These are phyloP conservation scores for Pogonomyrmex californicus DNA, from an alignment of 1,140 invertebrate genomes.

Conservation along the genomic window DNA sequence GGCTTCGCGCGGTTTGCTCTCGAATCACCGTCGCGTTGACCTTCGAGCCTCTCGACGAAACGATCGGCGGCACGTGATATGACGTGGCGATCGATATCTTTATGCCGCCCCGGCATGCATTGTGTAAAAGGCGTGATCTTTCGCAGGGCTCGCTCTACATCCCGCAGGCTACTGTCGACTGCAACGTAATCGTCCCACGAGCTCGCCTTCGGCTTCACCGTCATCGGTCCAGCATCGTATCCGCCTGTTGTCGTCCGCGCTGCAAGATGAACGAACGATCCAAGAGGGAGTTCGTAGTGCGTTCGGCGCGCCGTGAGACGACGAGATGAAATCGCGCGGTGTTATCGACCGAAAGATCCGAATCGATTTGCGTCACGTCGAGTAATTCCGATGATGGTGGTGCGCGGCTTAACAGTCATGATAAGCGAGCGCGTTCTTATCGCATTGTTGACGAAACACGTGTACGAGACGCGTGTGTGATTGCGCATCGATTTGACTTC, in stretches of 20 bases:
- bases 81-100: conserved; percentile 44
- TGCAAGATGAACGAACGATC: conserved; percentile 31
- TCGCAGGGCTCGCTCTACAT: conserved; percentile 33
- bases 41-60: conserved; percentile 12
- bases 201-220: background rate
- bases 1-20: background rate
- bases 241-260: background rate
- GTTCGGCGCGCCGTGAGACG: conserved; percentile 13
- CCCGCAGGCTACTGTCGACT: conserved; percentile 34
- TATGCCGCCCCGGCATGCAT: conserved; percentile 36
- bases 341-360: conserved; percentile 12
- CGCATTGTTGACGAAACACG: conserved; percentile 16
- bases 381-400: background rate
- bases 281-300: background rate
- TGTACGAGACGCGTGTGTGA: conserved; percentile 21
- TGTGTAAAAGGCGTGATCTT: conserved; percentile 48
- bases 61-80: conserved; percentile 39
- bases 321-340: conserved; percentile 42
- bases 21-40: conserved; percentile 30
- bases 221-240: conserved; percentile 11
- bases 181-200: conserved; percentile 20
- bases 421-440: conserved; percentile 19
- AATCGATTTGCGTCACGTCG: conserved; percentile 31
- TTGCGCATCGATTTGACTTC: conserved; percentile 17
- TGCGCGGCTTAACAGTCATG: conserved; percentile 9